Percentiles rank a stretch among this genome's conserved stretches.
These are phyloP conservation scores for Macrobrachium rosenbergii DNA, from an alignment of 1,140 invertebrate genomes.

Conservation along the genomic window DNA sequence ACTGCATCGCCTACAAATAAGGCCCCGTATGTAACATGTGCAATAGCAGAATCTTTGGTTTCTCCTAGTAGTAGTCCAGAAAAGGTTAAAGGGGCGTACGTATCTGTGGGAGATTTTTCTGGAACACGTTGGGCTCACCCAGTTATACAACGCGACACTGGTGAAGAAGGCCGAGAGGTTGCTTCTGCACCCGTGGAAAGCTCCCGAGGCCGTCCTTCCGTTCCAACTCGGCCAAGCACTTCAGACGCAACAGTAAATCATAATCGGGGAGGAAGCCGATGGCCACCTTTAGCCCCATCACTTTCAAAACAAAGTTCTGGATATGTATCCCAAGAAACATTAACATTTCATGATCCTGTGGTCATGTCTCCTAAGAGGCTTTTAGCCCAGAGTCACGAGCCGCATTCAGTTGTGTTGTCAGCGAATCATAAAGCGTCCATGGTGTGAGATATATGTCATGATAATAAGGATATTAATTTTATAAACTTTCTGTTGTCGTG, in stretches of 20 bases:
- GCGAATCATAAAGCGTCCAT: slow-evolving; percentile 47
- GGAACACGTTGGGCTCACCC: slow-evolving; percentile 46
- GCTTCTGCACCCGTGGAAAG: slow-evolving; percentile 46
- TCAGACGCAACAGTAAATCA: slow-evolving; percentile 39
- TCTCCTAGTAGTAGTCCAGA: slow-evolving; percentile 44
- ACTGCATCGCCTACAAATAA: slow-evolving; percentile 33
- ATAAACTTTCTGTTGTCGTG: not conserved
- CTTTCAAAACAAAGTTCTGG: slow-evolving; percentile 54
- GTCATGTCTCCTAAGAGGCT: slow-evolving; percentile 60
- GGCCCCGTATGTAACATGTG: slow-evolving; percentile 52
- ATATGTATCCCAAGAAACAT: slow-evolving; percentile 52
- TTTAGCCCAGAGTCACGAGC: slow-evolving; percentile 45
- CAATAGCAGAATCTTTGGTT: slow-evolving; percentile 47
- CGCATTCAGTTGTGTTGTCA: slow-evolving; percentile 49
- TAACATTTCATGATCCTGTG: slow-evolving; percentile 56
- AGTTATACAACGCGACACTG: slow-evolving; percentile 4
- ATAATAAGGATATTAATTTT: slow-evolving; percentile 3
- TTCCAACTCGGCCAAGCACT: slow-evolving; percentile 45
- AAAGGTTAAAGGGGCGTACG: slow-evolving; percentile 31
- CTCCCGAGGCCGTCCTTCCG: slow-evolving; percentile 22
- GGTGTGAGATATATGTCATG: slow-evolving; percentile 34
- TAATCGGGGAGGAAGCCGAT: slow-evolving; percentile 38
- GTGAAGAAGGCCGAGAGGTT: slow-evolving; percentile 46
- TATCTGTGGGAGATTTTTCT: slow-evolving; percentile 39
- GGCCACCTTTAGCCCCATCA: slow-evolving; percentile 29